These are phyloP conservation scores for Lochmaea crataegi DNA, from an alignment of 2,888 invertebrate species.

Conservation along the genomic window DNA sequence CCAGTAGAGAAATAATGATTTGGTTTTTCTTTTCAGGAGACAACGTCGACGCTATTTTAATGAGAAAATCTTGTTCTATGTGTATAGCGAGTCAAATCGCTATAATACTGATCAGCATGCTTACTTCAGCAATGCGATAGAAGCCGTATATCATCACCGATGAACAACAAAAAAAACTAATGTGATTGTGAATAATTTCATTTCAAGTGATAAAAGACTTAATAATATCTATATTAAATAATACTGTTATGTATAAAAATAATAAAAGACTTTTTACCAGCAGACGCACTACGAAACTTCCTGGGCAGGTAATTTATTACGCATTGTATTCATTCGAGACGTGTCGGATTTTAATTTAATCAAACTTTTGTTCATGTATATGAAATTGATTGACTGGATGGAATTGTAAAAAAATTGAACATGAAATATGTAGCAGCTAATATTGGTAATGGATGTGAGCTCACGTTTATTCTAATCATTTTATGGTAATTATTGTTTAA, in stretches of 20 bases:
- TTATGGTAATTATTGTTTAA: too few species aligned
- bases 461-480: not conserved
- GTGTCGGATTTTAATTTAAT: too few species aligned
- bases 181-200: constrained; percentile 39
- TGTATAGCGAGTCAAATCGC: constrained; percentile 62
- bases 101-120: constrained; percentile 58
- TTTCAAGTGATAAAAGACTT: constrained; percentile 40
- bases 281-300: not conserved
- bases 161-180: constrained; percentile 27
- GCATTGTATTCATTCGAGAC: too few species aligned
- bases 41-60: constrained; percentile 90
- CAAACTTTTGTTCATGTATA: too few species aligned
- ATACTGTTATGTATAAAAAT: constrained; percentile 21
- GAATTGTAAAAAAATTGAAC: not conserved
- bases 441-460: not conserved
- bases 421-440: not conserved
- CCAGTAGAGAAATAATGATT: not conserved
- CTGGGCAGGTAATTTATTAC: not conserved
- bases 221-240: constrained; percentile 26
- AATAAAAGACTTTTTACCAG: constrained; percentile 17
- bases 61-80: constrained; percentile 72
- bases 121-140: constrained; percentile 63
- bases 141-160: constrained; percentile 31
- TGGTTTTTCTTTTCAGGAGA: constrained; percentile 73
- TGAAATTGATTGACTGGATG: not conserved